A percentile compares a stretch with the other conserved stretches of the same genome.
Evolutionary conservation across 2,797 vertebrate genomes (phyloP).

Genomic region (Phylloscopus collybita): DNA sequence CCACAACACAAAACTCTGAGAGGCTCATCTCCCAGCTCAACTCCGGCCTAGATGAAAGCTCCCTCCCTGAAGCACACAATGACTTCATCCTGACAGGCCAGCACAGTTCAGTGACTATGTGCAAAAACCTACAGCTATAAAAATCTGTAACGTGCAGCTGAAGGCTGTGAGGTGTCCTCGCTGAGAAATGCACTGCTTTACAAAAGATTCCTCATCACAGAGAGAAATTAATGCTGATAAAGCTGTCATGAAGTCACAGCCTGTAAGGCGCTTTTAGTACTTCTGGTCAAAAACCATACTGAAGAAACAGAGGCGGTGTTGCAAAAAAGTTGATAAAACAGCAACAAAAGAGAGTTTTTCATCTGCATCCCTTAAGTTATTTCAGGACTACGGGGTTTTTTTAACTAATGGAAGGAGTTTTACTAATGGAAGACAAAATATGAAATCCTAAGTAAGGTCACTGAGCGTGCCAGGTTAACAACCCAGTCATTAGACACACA

Average conservation of each 20-base stretch:
- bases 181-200: background rate
- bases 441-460: background rate
- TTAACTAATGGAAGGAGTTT: background rate
- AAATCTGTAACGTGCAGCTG: background rate
- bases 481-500: background rate
- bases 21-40: background rate
- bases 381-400: background rate
- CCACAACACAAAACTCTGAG: background rate
- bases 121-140: background rate
- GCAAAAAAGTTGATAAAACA: background rate
- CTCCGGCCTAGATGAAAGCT: conserved; percentile 32
- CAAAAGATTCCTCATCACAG: background rate
- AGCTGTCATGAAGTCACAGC: background rate
- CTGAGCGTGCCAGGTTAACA: background rate
- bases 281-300: background rate
- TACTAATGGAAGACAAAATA: background rate
- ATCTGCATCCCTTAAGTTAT: background rate
- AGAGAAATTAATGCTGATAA: background rate
- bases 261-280: background rate
- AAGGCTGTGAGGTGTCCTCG: background rate
- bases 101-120: background rate
- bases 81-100: conserved; percentile 43
- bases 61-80: conserved; percentile 8
- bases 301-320: background rate
- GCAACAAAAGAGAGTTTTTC: background rate